Conservation (phyloP, 2,113 vertebrate genomes). For the Emydura subglobosa region DNA sequence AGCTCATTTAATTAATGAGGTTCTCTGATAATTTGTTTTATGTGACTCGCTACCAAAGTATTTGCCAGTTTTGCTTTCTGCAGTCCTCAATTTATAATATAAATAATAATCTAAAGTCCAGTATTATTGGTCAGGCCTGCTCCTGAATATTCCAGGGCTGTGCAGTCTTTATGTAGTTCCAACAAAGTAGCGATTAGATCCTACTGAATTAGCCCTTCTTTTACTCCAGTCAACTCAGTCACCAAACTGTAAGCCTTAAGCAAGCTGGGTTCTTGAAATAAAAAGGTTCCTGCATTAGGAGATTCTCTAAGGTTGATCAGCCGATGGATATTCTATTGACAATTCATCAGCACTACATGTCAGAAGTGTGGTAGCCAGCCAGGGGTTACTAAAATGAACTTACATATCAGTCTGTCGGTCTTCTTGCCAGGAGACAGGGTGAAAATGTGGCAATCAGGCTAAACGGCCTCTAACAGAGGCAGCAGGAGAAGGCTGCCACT, state of each 20-base stretch:
- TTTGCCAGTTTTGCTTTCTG: background rate
- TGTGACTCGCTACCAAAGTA: background rate
- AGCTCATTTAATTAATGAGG: background rate
- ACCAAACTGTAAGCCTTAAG: no score
- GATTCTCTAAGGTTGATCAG: no score
- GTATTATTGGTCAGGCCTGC: background rate
- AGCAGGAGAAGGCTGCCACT: conserved; percentile 15
- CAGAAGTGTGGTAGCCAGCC: no score
- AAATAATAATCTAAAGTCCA: fast-evolving
- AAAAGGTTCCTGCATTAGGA: no score
- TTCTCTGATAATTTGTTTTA: background rate
- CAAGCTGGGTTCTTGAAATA: no score
- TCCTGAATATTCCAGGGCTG: fast-evolving
- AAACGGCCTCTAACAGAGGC: background rate
- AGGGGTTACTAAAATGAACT: no score
- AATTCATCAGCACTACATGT: no score
- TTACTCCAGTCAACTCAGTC: background rate
- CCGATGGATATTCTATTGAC: no score
- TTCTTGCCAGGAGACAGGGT: background rate
- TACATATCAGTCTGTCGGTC: no score
- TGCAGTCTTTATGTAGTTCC: background rate
- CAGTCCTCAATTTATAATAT: background rate
- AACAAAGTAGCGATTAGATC: background rate
- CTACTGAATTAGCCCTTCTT: background rate
- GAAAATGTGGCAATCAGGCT: background rate